Evolutionary conservation across 64 coral and sea anemone genomes (phyloP).

Genomic region (Stylophora pistillata): DNA sequence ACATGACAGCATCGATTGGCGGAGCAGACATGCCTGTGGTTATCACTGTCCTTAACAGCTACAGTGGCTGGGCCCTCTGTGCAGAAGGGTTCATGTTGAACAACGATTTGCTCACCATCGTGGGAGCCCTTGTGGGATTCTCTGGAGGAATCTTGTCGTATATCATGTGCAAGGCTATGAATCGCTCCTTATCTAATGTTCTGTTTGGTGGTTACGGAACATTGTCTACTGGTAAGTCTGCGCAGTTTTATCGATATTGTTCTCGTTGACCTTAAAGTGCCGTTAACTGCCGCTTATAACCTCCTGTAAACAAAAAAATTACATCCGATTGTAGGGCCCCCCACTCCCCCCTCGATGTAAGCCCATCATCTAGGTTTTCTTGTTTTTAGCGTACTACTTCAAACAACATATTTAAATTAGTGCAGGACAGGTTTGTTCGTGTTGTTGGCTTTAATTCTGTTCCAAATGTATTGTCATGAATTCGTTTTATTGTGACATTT

Average conservation of each 20-base stretch:
- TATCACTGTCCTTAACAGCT: conserved; percentile 97
- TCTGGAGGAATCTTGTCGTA: conserved; percentile 99
- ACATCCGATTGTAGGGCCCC: no score
- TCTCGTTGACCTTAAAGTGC: neutral
- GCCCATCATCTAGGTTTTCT: no score
- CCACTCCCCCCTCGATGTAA: no score
- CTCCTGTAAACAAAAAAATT: no score
- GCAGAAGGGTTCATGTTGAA: conserved; percentile 99
- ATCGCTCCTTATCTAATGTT: conserved; percentile 89
- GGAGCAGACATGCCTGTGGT: conserved; percentile 99
- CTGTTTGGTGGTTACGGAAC: conserved; percentile 98
- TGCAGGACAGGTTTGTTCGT: no score
- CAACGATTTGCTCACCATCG: conserved; percentile 96
- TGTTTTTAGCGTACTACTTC: no score
- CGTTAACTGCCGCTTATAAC: no score
- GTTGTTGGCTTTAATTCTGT: no score
- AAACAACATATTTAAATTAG: no score
- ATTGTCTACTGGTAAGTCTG: conserved; percentile 84
- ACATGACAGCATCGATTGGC: conserved; percentile 98
- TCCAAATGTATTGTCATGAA: no score
- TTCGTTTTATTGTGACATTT: no score
- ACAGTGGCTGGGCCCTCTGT: conserved; percentile 99
- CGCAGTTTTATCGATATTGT: neutral
- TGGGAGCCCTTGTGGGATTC: conserved; percentile 96
- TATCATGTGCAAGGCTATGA: conserved; percentile 99